Percentiles rank a stretch among this genome's conserved stretches.
Conservation (phyloP, 2,113 vertebrate genomes). For the Peromyscus maniculatus region DNA sequence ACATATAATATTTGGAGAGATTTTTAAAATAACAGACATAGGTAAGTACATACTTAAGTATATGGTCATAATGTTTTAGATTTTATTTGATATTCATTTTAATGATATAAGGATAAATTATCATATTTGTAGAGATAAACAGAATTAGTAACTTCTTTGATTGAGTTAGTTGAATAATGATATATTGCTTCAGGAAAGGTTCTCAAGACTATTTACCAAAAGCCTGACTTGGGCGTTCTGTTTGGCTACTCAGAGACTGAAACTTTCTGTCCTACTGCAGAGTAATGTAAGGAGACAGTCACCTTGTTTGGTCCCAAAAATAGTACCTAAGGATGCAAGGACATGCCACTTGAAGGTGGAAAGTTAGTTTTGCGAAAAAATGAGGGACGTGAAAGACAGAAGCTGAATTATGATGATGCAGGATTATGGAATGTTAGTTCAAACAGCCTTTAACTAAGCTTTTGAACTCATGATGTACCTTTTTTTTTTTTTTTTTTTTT, state of each 20-base stretch:
- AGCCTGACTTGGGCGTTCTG: not conserved
- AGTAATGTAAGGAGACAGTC: not conserved
- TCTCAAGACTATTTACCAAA: not conserved
- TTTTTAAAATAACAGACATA: not conserved
- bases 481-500: not conserved
- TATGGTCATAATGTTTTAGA: not conserved
- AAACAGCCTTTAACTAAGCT: not conserved
- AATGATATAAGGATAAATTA: not conserved
- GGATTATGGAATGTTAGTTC: not conserved
- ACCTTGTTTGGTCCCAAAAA: not conserved
- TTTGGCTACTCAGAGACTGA: not conserved
- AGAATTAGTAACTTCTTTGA: not conserved
- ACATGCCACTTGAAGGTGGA: fast-evolving
- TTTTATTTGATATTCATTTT: not conserved
- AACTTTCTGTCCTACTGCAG: fast-evolving
- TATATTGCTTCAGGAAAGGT: not conserved
- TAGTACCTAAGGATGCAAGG: fast-evolving
- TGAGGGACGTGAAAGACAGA: fast-evolving
- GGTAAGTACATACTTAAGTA: too few species aligned
- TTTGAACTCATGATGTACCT: not conserved
- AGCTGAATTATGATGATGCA: not conserved
- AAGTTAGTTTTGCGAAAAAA: not conserved
- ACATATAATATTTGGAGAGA: not conserved
- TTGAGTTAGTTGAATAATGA: not conserved
- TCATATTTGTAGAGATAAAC: not conserved